Conservation (phyloP, 2,888 invertebrate species). For the Caprella mutica region DNA sequence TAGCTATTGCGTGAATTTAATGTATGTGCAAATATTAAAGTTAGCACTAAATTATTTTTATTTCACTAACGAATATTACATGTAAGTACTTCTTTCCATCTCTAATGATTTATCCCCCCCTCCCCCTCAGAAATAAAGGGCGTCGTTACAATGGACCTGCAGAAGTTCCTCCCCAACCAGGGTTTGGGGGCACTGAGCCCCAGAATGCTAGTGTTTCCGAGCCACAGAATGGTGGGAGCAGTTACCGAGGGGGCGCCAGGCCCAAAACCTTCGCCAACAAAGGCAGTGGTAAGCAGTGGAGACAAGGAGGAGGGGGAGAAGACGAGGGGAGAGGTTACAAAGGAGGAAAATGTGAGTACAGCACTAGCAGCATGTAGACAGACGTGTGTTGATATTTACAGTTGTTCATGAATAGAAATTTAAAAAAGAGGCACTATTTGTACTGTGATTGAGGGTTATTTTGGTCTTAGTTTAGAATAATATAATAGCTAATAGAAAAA, state of each 20-base stretch:
- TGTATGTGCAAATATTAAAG: no score
- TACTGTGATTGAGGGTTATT: neutral
- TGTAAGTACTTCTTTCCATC: no score
- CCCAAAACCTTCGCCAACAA: constrained; percentile 14
- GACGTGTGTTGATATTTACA: neutral
- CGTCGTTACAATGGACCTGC: no score
- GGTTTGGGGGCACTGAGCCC: no score
- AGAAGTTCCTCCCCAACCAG: no score
- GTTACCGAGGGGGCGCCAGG: neutral
- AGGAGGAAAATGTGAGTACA: constrained; percentile 32
- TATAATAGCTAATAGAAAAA: no score
- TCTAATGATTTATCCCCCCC: no score
- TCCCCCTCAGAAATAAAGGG: no score
- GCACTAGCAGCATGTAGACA: no score
- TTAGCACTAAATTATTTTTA: no score
- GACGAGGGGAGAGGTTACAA: constrained; percentile 14
- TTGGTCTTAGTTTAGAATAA: neutral
- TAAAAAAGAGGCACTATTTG: neutral
- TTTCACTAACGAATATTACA: no score
- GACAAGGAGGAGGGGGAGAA: constrained; percentile 21
- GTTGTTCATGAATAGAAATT: neutral
- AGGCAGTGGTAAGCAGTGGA: constrained; percentile 25
- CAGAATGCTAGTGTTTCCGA: neutral
- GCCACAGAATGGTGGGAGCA: neutral
- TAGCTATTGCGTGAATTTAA: no score